Percentiles rank a stretch among this genome's conserved stretches.
phyloP scores from a whole-genome alignment of 2,888 invertebrate genomes.

The Leptopilina drosophilae region DNA sequence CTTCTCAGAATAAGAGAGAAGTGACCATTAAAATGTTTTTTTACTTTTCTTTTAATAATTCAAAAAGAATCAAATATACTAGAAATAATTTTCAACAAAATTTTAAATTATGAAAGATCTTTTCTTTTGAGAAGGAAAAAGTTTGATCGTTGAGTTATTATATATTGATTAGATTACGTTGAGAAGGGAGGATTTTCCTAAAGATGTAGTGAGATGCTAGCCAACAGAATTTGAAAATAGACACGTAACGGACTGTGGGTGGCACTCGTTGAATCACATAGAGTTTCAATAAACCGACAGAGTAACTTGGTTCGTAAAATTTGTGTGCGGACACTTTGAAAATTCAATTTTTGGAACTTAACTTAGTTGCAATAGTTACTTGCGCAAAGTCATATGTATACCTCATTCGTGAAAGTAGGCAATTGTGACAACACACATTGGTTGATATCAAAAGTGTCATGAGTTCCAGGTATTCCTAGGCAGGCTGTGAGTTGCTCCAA shows the following conservation, averaged over 20 bases:
- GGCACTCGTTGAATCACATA: constrained; percentile 49
- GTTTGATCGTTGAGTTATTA: neutral
- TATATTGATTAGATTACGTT: neutral
- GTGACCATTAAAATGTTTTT: constrained; percentile 34
- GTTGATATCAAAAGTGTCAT: constrained; percentile 40
- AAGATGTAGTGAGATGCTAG: constrained; percentile 25
- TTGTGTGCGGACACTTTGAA: constrained; percentile 27
- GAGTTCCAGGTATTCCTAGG: constrained; percentile 63
- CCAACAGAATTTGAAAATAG: constrained; percentile 50
- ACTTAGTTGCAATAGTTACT: neutral
- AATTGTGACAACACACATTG: constrained; percentile 23
- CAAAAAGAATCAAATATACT: neutral
- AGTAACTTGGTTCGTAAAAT: constrained; percentile 39
- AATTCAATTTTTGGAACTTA: constrained; percentile 16
- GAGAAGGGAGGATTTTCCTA: constrained; percentile 23
- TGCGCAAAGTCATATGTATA: constrained; percentile 27
- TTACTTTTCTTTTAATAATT: neutral
- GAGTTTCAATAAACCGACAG: constrained; percentile 47
- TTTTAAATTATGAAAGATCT: neutral
- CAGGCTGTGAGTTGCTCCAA: constrained; percentile 63
- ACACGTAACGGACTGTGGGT: constrained; percentile 46
- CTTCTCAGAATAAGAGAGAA: constrained; percentile 43
- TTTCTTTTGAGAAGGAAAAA: neutral
- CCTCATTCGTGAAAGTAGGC: constrained; percentile 36
- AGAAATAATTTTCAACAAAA: neutral